Base-by-base conservation (phyloP, 2,888 invertebrate genomes). In the Nebria brevicollis region DNA sequence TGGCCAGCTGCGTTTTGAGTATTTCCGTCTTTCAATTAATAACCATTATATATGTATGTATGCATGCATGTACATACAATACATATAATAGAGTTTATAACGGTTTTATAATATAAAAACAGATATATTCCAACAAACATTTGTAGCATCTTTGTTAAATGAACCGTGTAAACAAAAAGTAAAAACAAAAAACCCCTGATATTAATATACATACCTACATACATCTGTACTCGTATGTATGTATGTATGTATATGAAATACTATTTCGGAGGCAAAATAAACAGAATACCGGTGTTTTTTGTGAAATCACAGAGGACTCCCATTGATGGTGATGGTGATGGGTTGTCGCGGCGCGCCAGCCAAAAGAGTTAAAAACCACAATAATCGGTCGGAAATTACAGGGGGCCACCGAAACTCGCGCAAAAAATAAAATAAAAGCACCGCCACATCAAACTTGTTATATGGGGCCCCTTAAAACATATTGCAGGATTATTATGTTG, bases 361-460 rank as follows among this genome's bases (percentile, higher is more conserved):
- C 26, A 75, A 75, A 75, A 64, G 75, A 75, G 75, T 75, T 75
- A 43, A 75, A 75, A 75, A 75, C 75, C 75, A 43, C 75, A 75
- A 64, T 54, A 75, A 75, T 75, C 75, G 75, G 54, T 75, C 25
- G 20, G 75, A 75, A 75, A 75, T 75, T 75, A 75, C 54, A 75
- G 75, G 54, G 54, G 64, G 70, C 54, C 26, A 70, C 70, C 70
- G 70, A 66, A 66, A 20, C 70, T 13, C 26, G 70, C 70, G 70
- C 70, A 70, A 70, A 70, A 70, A 70, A 70, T 15, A 25, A 66
- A 66, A 66, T 34, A 34, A 34, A 34, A 34, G 34, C 54, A 8
- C 54, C 54, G 54, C 54, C 54, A 54, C 54, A 54, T 34, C 34
- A 54, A 54, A 54, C 54, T 54, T 7, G 54, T 54, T 54, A 54